Conservation (phyloP, 2,888 invertebrate genomes). For the Malacosoma neustria region DNA sequence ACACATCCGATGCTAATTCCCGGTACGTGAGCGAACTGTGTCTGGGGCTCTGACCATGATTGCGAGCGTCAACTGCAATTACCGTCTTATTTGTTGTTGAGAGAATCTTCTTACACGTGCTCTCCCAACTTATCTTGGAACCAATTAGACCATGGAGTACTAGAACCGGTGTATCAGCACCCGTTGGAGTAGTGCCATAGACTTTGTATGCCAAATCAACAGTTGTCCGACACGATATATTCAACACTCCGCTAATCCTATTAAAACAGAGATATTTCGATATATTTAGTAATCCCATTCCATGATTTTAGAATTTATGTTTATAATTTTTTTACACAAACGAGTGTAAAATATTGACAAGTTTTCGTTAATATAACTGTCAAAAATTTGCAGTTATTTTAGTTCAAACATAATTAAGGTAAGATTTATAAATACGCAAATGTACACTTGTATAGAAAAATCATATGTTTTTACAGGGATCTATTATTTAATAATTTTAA, state of each 20-base stretch:
- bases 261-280: not conserved
- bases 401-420: too few relatives aligned
- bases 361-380: too few relatives aligned
- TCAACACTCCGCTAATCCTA: not conserved
- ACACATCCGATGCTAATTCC: constrained; percentile 84
- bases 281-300: not conserved
- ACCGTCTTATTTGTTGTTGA: constrained; percentile 82
- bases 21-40: constrained; percentile 80
- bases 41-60: constrained; percentile 96
- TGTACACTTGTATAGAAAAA: too few relatives aligned
- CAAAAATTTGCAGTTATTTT: too few relatives aligned
- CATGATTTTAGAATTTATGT: not conserved
- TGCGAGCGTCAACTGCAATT: constrained; percentile 90
- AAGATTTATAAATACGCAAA: too few relatives aligned
- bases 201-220: constrained; percentile 47
- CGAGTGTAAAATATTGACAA: too few relatives aligned
- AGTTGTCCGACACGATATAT: constrained; percentile 25
- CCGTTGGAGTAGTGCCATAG: constrained; percentile 27
- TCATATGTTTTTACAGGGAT: too few relatives aligned
- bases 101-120: constrained; percentile 81
- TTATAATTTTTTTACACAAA: too few relatives aligned
- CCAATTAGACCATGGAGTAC: constrained; percentile 92
- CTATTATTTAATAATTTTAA: too few relatives aligned
- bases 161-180: constrained; percentile 37
- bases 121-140: constrained; percentile 90